phyloP scores from a whole-genome alignment of 2,888 invertebrate species.

The Yponomeuta malinellus region DNA sequence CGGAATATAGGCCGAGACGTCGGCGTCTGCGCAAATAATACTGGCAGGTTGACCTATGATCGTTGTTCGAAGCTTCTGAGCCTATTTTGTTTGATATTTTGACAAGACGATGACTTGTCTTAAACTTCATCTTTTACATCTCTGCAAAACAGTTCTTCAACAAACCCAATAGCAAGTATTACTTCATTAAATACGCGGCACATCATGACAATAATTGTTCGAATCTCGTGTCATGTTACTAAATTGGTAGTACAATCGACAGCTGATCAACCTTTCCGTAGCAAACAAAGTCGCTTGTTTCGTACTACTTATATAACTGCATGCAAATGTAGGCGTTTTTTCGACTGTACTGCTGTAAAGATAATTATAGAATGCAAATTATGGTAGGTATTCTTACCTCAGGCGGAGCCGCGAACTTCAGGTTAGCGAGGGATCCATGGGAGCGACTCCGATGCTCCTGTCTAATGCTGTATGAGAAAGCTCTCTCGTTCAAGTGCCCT shows the following conservation, averaged over 20 bases:
- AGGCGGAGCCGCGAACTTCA: slow-evolving; percentile 89
- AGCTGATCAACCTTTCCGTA: too few species aligned
- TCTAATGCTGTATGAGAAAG: slow-evolving; percentile 94
- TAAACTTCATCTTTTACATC: too few species aligned
- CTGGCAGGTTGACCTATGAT: neutral
- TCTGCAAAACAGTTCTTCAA: too few species aligned
- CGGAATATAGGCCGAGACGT: neutral
- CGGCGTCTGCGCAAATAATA: neutral
- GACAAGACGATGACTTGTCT: neutral
- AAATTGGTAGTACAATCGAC: too few species aligned
- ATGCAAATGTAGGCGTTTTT: too few species aligned
- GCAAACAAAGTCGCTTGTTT: too few species aligned
- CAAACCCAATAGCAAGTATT: too few species aligned
- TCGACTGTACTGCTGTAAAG: too few species aligned
- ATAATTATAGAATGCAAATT: neutral
- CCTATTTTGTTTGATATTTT: neutral
- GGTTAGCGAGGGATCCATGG: slow-evolving; percentile 92
- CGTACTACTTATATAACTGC: too few species aligned
- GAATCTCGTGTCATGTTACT: too few species aligned
- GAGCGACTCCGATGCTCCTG: slow-evolving; percentile 95
- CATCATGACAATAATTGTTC: too few species aligned
- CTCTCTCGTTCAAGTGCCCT: slow-evolving; percentile 93
- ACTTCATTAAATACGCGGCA: too few species aligned
- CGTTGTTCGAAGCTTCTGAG: neutral
- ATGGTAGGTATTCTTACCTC: slow-evolving; percentile 48